phyloP scores from a whole-genome alignment of 2,797 vertebrate genomes.

The Falco rusticolus region DNA sequence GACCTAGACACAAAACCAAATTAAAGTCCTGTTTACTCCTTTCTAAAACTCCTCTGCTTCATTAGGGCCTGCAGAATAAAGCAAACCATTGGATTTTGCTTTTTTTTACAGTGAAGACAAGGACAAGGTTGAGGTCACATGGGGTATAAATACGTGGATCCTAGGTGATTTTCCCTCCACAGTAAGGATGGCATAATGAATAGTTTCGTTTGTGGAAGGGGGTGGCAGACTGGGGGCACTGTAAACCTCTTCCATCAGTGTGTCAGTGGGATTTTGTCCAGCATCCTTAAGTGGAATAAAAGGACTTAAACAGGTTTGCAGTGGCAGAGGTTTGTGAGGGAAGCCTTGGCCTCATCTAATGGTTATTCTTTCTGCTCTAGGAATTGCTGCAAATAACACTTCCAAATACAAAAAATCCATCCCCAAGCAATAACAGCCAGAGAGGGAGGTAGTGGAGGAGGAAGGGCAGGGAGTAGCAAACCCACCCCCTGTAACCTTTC shows the following conservation, averaged over 20 bases:
- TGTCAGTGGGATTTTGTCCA: background rate
- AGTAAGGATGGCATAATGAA: background rate
- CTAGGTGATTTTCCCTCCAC: background rate
- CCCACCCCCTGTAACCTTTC: background rate
- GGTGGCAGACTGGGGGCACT: background rate
- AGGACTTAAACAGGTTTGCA: background rate
- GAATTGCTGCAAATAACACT: constrained; percentile 5
- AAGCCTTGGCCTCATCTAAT: background rate
- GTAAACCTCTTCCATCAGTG: background rate
- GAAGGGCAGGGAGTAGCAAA: background rate
- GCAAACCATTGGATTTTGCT: background rate
- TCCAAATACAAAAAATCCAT: background rate
- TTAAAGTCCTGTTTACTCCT: background rate
- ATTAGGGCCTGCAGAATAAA: background rate
- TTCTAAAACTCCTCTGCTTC: background rate
- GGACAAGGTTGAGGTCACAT: background rate
- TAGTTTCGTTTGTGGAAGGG: background rate
- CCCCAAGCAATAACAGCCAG: background rate
- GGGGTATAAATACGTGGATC: background rate
- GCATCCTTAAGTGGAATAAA: background rate
- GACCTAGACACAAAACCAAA: background rate
- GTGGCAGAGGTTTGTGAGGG: background rate
- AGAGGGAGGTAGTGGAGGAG: background rate
- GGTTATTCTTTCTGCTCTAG: background rate
- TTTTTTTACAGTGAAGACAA: background rate